Percentiles rank a stretch among this genome's conserved stretches.
These are phyloP conservation scores for Thamnophis sirtalis DNA, from an alignment of 2,113 vertebrate genomes.

Conservation along the genomic window DNA sequence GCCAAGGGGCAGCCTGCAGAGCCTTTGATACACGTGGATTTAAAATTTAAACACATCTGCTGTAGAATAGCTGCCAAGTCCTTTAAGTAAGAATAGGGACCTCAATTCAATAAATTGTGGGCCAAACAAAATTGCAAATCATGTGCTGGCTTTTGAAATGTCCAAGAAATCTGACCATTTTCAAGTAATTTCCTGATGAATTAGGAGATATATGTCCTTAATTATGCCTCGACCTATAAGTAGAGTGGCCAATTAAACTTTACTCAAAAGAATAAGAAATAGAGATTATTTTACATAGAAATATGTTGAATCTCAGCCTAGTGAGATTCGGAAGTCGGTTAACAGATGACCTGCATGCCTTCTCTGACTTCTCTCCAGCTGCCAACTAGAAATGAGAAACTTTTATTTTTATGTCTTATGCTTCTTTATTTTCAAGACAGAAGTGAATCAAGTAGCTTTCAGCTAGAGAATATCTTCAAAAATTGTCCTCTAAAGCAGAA, in stretches of 20 bases:
- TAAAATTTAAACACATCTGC: background rate
- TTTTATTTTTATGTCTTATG: background rate
- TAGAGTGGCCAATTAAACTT: background rate
- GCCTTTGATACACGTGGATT: background rate
- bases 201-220: background rate
- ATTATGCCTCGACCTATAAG: background rate
- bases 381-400: background rate
- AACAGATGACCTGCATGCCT: background rate
- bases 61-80: background rate
- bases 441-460: background rate
- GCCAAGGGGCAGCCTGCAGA: background rate
- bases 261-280: background rate
- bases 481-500: background rate
- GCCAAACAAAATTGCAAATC: conserved; percentile 4
- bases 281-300: background rate
- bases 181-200: background rate
- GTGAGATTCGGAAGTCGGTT: background rate
- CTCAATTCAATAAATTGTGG: background rate
- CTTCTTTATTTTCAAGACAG: background rate
- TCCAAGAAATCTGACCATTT: background rate
- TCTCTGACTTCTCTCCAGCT: background rate
- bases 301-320: background rate
- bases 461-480: background rate
- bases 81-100: background rate
- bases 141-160: background rate